These are phyloP conservation scores for Decapterus maruadsi DNA, from an alignment of 2,797 vertebrate species.

Conservation along the genomic window DNA sequence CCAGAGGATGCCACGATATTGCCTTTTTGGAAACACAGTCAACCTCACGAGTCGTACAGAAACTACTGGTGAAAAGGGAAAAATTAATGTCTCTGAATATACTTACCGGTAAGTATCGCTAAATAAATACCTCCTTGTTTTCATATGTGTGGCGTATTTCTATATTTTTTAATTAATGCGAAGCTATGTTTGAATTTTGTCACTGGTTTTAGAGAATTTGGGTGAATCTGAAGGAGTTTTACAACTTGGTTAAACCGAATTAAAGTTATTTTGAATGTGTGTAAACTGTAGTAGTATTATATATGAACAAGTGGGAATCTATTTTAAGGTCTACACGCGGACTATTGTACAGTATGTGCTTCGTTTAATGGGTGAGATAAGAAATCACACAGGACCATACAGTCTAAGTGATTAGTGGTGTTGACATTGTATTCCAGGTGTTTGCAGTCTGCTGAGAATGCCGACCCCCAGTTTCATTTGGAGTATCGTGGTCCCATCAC, in stretches of 20 bases:
- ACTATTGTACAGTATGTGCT: too few species aligned
- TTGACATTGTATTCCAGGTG: constrained; percentile 85
- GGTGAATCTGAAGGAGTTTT: background rate
- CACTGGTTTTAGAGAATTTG: background rate
- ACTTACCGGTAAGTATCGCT: constrained; percentile 92
- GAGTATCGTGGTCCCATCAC: constrained; percentile 94
- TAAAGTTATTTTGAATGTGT: background rate
- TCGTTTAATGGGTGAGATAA: constrained; percentile 8
- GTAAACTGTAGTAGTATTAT: background rate
- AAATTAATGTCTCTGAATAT: constrained; percentile 97
- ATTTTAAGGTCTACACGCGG: background rate
- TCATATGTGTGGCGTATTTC: background rate
- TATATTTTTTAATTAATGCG: background rate
- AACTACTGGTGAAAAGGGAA: constrained; percentile 97
- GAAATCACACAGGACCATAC: background rate
- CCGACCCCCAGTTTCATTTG: constrained; percentile 95
- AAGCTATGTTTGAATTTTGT: constrained; percentile 9
- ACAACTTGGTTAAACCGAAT: background rate
- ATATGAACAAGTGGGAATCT: background rate
- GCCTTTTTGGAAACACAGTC: constrained; percentile 98
- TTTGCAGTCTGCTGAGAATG: constrained; percentile 95
- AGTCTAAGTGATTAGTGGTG: constrained; percentile 21
- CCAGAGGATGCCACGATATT: constrained; percentile 98
- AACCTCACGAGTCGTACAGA: constrained; percentile 99
- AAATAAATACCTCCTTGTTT: background rate